phyloP scores from a whole-genome alignment of 2,113 vertebrate genomes.

The Gasterosteus nipponicus region DNA sequence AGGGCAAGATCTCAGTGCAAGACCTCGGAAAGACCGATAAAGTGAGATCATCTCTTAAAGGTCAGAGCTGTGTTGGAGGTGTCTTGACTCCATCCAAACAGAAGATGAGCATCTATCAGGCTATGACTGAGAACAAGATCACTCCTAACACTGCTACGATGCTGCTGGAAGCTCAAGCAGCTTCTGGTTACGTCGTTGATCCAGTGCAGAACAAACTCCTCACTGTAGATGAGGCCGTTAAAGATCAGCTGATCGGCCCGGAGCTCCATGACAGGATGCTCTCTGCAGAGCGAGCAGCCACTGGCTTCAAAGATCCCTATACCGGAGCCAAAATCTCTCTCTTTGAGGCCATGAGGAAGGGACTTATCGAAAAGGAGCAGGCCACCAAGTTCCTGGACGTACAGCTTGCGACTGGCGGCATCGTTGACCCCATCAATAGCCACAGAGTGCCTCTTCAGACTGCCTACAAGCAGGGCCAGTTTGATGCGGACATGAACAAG shows the following conservation, averaged over 20 bases:
- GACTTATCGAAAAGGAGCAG: constrained; percentile 87
- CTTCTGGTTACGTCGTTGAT: constrained; percentile 90
- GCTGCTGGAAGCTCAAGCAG: constrained; percentile 95
- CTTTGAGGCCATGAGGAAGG: constrained; percentile 95
- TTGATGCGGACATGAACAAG: constrained; percentile 86
- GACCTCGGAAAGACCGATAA: constrained; percentile 86
- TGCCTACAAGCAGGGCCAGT: constrained; percentile 88
- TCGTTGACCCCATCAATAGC: constrained; percentile 91
- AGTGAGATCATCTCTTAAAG: constrained; percentile 84
- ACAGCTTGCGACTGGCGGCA: constrained; percentile 92
- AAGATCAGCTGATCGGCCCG: constrained; percentile 88
- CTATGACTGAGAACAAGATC: constrained; percentile 87
- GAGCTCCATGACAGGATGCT: constrained; percentile 93
- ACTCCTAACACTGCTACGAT: constrained; percentile 83
- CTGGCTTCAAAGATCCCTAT: constrained; percentile 93
- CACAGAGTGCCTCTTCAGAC: constrained; percentile 87
- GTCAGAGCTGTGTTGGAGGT: constrained; percentile 84
- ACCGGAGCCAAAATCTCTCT: constrained; percentile 90
- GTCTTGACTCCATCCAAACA: constrained; percentile 86
- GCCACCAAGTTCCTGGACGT: constrained; percentile 91
- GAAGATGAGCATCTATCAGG: constrained; percentile 90
- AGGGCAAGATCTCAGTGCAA: constrained; percentile 80
- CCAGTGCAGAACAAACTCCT: constrained; percentile 84
- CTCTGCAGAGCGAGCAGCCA: constrained; percentile 90
- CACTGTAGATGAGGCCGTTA: constrained; percentile 91